Evolutionary conservation across 2,888 invertebrate genomes (phyloP).

Genomic region (Ophonus ardosiacus): DNA sequence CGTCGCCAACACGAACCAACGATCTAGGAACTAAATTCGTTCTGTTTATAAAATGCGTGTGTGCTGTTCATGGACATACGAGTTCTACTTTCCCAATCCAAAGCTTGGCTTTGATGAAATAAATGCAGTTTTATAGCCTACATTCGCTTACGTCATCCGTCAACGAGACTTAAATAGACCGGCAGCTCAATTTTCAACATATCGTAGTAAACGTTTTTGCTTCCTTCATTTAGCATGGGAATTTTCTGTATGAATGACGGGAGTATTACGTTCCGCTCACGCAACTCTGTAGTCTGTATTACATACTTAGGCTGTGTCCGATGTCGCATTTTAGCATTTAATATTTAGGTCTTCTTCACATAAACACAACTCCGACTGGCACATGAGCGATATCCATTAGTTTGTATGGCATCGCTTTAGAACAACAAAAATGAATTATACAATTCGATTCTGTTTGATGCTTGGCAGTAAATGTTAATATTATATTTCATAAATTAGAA

Average conservation of each 20-base stretch:
- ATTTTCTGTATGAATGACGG: background rate
- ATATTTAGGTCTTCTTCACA: too few relatives aligned
- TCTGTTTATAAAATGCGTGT: constrained; percentile 46
- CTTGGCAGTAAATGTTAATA: too few relatives aligned
- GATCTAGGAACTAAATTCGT: constrained; percentile 41
- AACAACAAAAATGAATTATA: too few relatives aligned
- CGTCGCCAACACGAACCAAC: constrained; percentile 29
- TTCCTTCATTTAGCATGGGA: constrained; percentile 14
- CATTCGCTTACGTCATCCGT: constrained; percentile 31
- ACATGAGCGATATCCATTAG: too few relatives aligned
- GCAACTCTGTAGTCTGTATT: too few relatives aligned
- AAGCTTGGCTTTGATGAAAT: constrained; percentile 36
- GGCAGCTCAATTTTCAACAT: constrained; percentile 34
- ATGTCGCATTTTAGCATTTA: too few relatives aligned
- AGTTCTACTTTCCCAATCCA: constrained; percentile 46
- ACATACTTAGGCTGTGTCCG: too few relatives aligned
- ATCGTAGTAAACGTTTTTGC: constrained; percentile 18
- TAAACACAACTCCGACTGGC: too few relatives aligned
- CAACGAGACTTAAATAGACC: constrained; percentile 36
- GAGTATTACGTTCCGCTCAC: background rate
- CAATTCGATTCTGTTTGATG: too few relatives aligned
- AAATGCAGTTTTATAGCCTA: constrained; percentile 49
- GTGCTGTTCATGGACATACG: constrained; percentile 39
- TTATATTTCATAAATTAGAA: too few relatives aligned
- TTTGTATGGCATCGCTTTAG: too few relatives aligned